Conservation (phyloP, 2,797 vertebrate genomes). For the Bovichtus diacanthus region DNA sequence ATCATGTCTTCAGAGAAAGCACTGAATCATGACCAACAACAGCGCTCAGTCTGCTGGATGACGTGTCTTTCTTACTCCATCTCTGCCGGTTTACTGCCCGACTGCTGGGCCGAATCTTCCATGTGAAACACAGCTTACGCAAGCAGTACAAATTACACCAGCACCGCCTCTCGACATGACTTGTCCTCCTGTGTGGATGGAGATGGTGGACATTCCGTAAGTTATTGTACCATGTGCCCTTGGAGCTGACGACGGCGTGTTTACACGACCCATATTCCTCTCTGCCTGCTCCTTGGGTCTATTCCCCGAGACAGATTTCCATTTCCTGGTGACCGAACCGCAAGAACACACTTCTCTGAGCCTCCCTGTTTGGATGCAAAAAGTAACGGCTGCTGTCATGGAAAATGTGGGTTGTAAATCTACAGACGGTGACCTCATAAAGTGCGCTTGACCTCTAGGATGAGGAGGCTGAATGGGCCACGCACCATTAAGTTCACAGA, state of each 20-base stretch:
- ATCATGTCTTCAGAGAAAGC: slow-evolving; percentile 35
- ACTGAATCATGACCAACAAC: slow-evolving; percentile 38
- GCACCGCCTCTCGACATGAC: slow-evolving; percentile 62
- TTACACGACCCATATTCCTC: slow-evolving; percentile 69
- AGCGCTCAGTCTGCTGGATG: slow-evolving; percentile 36
- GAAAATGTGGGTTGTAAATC: slow-evolving; percentile 73
- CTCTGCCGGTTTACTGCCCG: slow-evolving; percentile 45
- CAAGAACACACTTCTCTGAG: slow-evolving; percentile 40
- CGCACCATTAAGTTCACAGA: slow-evolving; percentile 78
- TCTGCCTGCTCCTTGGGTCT: slow-evolving; percentile 46
- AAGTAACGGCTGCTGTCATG: slow-evolving; percentile 52
- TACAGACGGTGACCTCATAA: slow-evolving; percentile 75
- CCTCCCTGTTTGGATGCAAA: slow-evolving; percentile 48
- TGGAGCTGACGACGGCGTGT: slow-evolving; percentile 62
- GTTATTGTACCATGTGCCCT: slow-evolving; percentile 70
- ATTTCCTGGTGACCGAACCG: slow-evolving; percentile 36
- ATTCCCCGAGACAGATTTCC: slow-evolving; percentile 53
- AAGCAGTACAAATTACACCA: slow-evolving; percentile 58
- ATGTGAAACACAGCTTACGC: slow-evolving; percentile 46
- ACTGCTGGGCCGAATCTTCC: slow-evolving; percentile 43
- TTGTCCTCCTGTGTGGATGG: slow-evolving; percentile 57
- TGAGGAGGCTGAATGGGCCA: slow-evolving; percentile 72
- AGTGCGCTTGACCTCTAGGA: slow-evolving; percentile 75
- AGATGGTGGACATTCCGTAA: slow-evolving; percentile 68
- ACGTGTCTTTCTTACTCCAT: slow-evolving; percentile 19